A percentile compares a stretch with the other conserved stretches of the same genome.
These are phyloP conservation scores for Heliconius sara DNA, from an alignment of 2,888 invertebrate species.

Conservation along the genomic window DNA sequence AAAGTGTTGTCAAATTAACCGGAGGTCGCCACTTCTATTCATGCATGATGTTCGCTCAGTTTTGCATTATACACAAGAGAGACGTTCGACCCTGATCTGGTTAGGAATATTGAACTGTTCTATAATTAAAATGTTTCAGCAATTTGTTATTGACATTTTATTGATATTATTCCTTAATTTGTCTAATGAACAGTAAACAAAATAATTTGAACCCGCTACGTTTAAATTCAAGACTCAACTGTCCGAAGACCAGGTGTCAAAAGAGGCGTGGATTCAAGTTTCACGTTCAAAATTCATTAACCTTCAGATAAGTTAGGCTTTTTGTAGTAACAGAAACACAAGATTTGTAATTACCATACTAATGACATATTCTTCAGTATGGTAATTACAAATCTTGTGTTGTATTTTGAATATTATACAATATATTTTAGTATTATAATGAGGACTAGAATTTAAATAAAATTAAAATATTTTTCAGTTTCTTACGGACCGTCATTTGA, in stretches of 20 bases:
- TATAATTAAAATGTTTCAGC: background rate
- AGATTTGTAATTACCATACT: background rate
- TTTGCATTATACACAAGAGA: background rate
- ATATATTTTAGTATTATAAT: background rate
- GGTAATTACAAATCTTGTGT: background rate
- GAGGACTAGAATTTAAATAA: background rate
- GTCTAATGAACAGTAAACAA: too few relatives aligned
- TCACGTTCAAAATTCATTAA: too few relatives aligned
- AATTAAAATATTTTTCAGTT: too few relatives aligned
- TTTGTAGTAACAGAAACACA: background rate
- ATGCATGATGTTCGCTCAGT: background rate
- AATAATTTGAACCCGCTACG: too few relatives aligned
- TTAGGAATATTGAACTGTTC: background rate
- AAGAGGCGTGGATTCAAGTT: too few relatives aligned
- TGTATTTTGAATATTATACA: background rate
- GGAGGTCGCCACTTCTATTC: conserved; percentile 6
- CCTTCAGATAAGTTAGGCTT: background rate
- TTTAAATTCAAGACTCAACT: too few relatives aligned
- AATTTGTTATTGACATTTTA: background rate
- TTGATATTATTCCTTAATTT: background rate
- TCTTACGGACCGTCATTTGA: too few relatives aligned
- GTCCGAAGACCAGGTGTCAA: too few relatives aligned
- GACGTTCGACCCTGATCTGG: conserved; percentile 4
- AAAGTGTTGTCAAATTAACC: background rate
- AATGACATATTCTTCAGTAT: background rate